Percentiles rank a stretch among this genome's conserved stretches.
These are phyloP conservation scores for Isurus oxyrinchus DNA, from an alignment of 2,113 vertebrate genomes.

Conservation along the genomic window DNA sequence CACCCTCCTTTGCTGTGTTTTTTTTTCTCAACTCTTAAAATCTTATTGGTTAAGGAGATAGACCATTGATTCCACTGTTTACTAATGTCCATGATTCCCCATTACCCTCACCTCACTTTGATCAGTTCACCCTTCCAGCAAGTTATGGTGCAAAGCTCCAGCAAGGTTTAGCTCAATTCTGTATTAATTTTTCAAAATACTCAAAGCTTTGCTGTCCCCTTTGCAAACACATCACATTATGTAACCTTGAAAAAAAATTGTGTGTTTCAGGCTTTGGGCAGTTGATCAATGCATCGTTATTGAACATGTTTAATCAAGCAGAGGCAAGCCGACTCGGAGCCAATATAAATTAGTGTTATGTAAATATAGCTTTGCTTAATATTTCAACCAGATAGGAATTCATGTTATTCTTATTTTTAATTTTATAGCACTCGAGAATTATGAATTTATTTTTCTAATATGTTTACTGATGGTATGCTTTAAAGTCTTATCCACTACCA, in stretches of 20 bases:
- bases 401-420: background rate
- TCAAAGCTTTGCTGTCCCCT: background rate
- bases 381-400: background rate
- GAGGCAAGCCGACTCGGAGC: background rate
- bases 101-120: background rate
- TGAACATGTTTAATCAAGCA: background rate
- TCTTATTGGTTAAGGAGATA: background rate
- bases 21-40: background rate
- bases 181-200: background rate
- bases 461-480: too few species aligned
- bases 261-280: background rate
- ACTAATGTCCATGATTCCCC: background rate
- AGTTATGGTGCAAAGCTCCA: background rate
- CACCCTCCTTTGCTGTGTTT: too few species aligned
- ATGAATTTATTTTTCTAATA: too few species aligned
- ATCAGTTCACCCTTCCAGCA: background rate
- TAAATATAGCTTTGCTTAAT: background rate
- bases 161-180: background rate
- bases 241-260: background rate
- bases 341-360: background rate
- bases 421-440: background rate
- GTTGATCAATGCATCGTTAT: background rate
- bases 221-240: background rate
- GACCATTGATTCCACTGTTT: background rate
- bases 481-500: too few species aligned